phyloP scores from a whole-genome alignment of 2,113 vertebrate genomes.

The Grus americana region DNA sequence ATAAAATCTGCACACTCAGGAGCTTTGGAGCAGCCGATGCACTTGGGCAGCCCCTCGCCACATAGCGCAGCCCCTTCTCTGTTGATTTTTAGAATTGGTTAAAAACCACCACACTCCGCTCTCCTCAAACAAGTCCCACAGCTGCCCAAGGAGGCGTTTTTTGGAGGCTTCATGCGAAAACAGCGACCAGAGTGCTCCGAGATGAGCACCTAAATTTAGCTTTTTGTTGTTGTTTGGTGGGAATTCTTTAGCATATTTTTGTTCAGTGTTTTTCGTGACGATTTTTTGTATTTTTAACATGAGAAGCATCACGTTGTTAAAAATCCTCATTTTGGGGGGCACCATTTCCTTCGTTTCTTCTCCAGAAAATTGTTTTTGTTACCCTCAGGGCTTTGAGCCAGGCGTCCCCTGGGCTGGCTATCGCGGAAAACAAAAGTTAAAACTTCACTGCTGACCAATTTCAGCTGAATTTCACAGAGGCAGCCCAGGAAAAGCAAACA shows the following conservation, averaged over 20 bases:
- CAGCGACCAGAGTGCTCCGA: accelerated
- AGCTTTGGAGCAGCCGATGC: accelerated
- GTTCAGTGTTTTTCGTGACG: not conserved
- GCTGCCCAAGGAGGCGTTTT: accelerated
- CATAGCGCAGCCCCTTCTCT: accelerated
- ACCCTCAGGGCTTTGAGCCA: not conserved
- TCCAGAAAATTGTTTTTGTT: not conserved
- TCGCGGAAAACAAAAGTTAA: not conserved
- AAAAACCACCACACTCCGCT: not conserved
- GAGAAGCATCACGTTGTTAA: not conserved
- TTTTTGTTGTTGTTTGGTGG: not conserved
- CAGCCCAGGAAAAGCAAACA: not conserved
- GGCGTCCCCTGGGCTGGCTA: not conserved
- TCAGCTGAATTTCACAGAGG: not conserved
- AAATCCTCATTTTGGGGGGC: not conserved
- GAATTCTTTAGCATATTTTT: not conserved
- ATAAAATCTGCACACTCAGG: not conserved
- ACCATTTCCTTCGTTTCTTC: not conserved
- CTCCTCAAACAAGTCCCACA: not conserved
- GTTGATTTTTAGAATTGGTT: too few relatives aligned
- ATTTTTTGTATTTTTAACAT: accelerated
- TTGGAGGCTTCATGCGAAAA: not conserved
- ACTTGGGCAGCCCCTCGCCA: accelerated
- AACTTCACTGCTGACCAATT: not conserved
- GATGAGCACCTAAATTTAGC: accelerated